Evolutionary conservation across 2,888 invertebrate genomes (phyloP).

Genomic region (Saturnia japonica): DNA sequence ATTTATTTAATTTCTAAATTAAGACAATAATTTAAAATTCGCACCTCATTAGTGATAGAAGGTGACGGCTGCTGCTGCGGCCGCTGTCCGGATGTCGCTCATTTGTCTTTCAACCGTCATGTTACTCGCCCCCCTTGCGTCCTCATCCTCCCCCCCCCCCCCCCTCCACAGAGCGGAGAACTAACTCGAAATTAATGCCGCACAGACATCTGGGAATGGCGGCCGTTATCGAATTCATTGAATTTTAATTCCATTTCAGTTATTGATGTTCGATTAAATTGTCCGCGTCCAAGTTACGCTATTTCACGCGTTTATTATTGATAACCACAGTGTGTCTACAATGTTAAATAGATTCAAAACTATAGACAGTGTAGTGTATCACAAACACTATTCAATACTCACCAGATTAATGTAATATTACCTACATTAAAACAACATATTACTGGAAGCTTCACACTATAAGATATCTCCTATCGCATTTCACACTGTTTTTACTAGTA

Average conservation of each 20-base stretch:
- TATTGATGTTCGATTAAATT: constrained; percentile 5
- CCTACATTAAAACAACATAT: too few relatives aligned
- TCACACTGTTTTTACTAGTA: too few relatives aligned
- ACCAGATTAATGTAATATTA: background rate
- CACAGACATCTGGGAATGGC: constrained; percentile 4
- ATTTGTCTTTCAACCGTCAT: background rate
- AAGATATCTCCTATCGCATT: too few relatives aligned
- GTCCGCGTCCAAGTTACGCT: background rate
- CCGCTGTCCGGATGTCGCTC: background rate
- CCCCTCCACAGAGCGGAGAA: background rate
- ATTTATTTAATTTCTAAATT: background rate
- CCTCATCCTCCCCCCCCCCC: background rate
- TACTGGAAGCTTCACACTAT: too few relatives aligned
- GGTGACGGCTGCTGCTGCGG: background rate
- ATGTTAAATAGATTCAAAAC: background rate
- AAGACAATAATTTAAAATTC: background rate
- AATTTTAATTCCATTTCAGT: constrained; percentile 14
- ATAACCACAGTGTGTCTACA: background rate
- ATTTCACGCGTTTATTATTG: background rate
- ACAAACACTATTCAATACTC: background rate
- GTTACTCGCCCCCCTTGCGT: background rate
- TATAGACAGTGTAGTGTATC: background rate
- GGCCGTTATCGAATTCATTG: constrained; percentile 5
- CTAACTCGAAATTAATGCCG: constrained; percentile 6
- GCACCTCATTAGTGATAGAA: background rate